Evolutionary conservation across 53 echinoderm and acorn worm species (phyloP).

Genomic region (Holothuria leucospilota): DNA sequence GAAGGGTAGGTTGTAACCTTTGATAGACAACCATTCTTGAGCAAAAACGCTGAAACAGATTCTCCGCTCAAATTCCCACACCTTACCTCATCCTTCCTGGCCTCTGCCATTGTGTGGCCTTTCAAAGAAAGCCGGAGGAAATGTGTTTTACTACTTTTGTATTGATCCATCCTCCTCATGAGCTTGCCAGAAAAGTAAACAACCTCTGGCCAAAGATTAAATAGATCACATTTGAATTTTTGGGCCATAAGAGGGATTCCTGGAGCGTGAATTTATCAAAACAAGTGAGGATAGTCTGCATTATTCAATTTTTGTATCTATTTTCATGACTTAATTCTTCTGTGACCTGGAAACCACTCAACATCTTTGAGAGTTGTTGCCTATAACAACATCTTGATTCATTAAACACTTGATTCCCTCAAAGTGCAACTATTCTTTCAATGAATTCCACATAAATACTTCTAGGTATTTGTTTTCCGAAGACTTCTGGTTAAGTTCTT

Average conservation of each 20-base stretch:
- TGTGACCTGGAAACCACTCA: no score
- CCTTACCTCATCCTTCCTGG: conserved; percentile 1
- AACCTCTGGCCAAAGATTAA: conserved; percentile 34
- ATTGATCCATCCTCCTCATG: conserved; percentile 46
- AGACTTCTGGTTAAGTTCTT: no score
- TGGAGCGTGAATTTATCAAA: conserved; percentile 30
- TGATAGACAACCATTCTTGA: no score
- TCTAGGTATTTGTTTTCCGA: no score
- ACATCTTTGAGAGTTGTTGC: no score
- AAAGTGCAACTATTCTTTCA: no score
- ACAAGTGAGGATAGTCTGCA: background rate
- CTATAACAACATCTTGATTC: no score
- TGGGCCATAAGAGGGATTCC: conserved; percentile 42
- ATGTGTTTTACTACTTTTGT: conserved; percentile 43
- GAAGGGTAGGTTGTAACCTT: no score
- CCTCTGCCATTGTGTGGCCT: conserved; percentile 36
- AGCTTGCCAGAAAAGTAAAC: conserved; percentile 28
- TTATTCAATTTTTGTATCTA: conserved; percentile 44
- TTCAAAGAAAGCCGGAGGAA: background rate
- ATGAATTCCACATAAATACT: no score
- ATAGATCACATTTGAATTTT: conserved; percentile 47
- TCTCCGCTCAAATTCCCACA: conserved; percentile 29
- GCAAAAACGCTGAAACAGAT: no score
- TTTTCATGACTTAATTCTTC: background rate
- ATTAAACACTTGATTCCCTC: no score